Conservation (phyloP, 2,888 invertebrate genomes). For the Acrobasis repandana region DNA sequence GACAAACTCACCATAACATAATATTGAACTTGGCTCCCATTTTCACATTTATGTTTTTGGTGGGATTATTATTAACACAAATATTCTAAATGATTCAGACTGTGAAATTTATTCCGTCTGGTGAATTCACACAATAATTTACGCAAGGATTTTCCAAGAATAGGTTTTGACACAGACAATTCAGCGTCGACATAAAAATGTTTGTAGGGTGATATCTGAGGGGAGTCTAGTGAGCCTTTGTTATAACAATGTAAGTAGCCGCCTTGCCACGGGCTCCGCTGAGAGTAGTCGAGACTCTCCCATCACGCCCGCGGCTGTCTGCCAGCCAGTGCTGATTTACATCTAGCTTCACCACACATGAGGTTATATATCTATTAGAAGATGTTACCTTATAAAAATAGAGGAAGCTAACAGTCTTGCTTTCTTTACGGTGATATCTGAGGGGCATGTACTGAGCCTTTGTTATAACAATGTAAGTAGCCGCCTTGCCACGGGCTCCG, state of each 20-base stretch:
- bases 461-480: too few relatives aligned
- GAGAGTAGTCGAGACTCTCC: conserved; percentile 6
- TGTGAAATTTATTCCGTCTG: neutral
- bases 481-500: conserved; percentile 1
- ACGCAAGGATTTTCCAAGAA: neutral
- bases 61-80: too few relatives aligned
- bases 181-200: conserved; percentile 3
- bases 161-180: neutral
- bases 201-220: conserved; percentile 1
- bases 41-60: too few relatives aligned
- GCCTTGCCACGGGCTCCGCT: conserved; percentile 12
- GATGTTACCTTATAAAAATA: neutral
- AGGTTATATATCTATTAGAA: neutral
- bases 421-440: neutral
- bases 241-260: conserved; percentile 23
- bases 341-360: conserved; percentile 9
- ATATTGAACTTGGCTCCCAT: too few relatives aligned
- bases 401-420: neutral
- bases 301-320: conserved; percentile 17
- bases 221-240: conserved; percentile 16
- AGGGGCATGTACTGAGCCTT: too few relatives aligned
- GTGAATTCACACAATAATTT: neutral
- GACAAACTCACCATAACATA: too few relatives aligned
- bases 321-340: conserved; percentile 18
- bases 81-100: too few relatives aligned